Evolutionary conservation across 2,113 vertebrate genomes (phyloP).

Genomic region (human (Homo sapiens)): GRCh38 chr2:22395001-22395500

Average conservation of each 20-base stretch:
- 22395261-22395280: neutral
- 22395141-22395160: neutral
- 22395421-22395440: neutral
- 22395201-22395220: neutral
- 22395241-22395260: neutral
- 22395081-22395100: neutral
- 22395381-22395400: neutral
- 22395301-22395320: neutral
- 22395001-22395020: neutral
- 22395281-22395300: neutral
- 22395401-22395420: neutral
- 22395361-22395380: neutral
- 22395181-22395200: neutral
- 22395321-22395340: neutral
- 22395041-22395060: neutral
- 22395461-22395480: neutral
- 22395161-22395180: neutral
- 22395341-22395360: neutral
- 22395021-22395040: neutral
- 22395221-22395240: neutral
- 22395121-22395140: neutral
- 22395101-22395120: neutral
- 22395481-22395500: neutral
- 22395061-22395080: neutral
- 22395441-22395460: neutral